Base-by-base conservation (phyloP, 2,797 vertebrate genomes). In the Rhabdomys pumilio region DNA sequence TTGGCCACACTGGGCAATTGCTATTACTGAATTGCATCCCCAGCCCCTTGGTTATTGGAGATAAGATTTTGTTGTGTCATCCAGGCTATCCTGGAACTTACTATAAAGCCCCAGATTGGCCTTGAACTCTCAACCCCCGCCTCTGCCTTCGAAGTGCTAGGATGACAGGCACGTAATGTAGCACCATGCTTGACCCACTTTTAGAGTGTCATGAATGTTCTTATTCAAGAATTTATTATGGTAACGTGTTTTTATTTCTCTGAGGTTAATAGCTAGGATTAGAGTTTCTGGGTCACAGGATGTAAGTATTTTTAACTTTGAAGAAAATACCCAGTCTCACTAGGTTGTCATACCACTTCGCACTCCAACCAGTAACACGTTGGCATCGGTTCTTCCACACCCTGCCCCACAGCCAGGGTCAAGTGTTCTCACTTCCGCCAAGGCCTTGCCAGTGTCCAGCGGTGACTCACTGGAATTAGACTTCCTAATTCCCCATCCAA, bases 291-390 rank as follows among this genome's bases (percentile, higher is more conserved):
- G 34, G 24, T 61, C 50, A 91, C 2, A 81, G 17, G 76, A 1
- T 41, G 13, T 7, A 38, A 22, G 14, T 87, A 57, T 72, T 63
- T 84, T 67, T 92, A 90, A 93, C 50, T 73, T 89, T 93, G 61
- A 92, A 92, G 76, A 76, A 88, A 76, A 47, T 50, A 17, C 19
- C 84, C 81, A 15, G 24, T 87, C 94, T 88, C 69, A 5, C 26
- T 20, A 75, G 81, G 69, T 22, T 44, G 38, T 86, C 38, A 29
- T 9, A 6, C 17, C 41, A 6, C 22, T 83, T 82, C 24, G 14
- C 31, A 22, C 20, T 20, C 29, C 26, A 19, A 38, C 17, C 90
- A 47, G 82, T 65, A 50, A 14, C 1, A 8, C 44, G 24, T 8
- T 53, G 50, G 44, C 63, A 69, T 50, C 13, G 29, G 57, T 59